Conservation (phyloP, 2,797 vertebrate species). For the Chrysocyon brachyurus region DNA sequence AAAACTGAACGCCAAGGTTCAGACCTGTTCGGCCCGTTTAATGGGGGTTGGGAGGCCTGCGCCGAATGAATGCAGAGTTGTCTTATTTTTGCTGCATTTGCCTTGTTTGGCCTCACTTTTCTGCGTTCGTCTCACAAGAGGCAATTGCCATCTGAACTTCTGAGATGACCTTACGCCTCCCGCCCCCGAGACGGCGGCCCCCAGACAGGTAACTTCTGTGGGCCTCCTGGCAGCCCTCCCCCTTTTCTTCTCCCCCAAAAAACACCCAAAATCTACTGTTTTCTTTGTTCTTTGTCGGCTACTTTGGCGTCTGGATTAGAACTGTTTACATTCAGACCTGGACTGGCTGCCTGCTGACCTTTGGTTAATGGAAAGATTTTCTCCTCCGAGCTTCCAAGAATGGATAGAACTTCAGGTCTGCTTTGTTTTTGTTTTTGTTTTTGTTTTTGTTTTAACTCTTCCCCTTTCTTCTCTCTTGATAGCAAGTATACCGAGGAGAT, state of each 20-base stretch:
- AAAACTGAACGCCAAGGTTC: conserved; percentile 30
- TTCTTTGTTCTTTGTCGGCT: conserved; percentile 40
- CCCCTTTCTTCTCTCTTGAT: neutral
- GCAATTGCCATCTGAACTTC: neutral
- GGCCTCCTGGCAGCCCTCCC: neutral
- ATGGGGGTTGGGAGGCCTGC: neutral
- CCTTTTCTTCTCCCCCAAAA: neutral
- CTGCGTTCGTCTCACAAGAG: neutral
- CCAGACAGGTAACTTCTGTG: neutral
- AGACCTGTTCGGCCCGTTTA: conserved; percentile 26
- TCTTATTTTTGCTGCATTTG: neutral
- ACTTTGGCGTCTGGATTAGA: conserved; percentile 27
- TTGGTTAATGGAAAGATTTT: conserved; percentile 60
- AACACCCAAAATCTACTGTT: neutral
- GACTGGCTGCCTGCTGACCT: conserved; percentile 61
- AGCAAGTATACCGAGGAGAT: neutral
- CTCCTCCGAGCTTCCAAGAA: conserved; percentile 41
- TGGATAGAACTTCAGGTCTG: neutral
- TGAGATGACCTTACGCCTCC: neutral
- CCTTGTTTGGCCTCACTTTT: neutral
- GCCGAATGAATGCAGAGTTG: neutral
- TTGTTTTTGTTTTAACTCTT: neutral
- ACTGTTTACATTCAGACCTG: conserved; percentile 55
- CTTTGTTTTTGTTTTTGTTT: neutral
- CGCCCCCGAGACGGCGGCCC: neutral